Conservation (phyloP, 2,888 invertebrate species). For the Scaptodrosophila latifasciaeformis region DNA sequence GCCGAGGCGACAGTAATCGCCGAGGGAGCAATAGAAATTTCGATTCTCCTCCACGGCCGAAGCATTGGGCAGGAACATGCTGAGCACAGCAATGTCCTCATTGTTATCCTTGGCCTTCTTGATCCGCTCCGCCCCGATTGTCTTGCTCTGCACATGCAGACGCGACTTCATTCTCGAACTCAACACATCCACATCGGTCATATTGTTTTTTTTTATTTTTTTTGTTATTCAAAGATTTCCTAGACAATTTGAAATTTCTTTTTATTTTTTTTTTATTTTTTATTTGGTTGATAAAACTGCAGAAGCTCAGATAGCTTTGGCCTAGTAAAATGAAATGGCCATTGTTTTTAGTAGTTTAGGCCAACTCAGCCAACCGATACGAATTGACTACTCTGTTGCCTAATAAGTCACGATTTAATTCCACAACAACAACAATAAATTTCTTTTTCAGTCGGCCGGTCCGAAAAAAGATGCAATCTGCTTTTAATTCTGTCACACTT, state of each 20-base stretch:
- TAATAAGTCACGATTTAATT: constrained; percentile 47
- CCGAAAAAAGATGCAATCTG: too few species aligned
- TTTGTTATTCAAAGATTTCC: not conserved
- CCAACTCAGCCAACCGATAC: not conserved
- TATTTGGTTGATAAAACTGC: constrained; percentile 11
- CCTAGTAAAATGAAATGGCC: too few species aligned
- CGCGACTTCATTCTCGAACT: constrained; percentile 86
- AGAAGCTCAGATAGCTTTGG: constrained; percentile 8
- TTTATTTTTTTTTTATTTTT: constrained; percentile 5
- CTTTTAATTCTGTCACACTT: too few species aligned
- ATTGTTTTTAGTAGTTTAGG: too few species aligned
- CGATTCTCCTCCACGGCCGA: constrained; percentile 81
- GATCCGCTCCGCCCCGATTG: constrained; percentile 88
- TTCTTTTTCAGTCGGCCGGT: too few species aligned
- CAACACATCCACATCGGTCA: constrained; percentile 83
- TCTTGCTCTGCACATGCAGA: constrained; percentile 84
- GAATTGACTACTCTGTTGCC: constrained; percentile 23
- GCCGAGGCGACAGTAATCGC: constrained; percentile 84
- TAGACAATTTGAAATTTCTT: constrained; percentile 9
- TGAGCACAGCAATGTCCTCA: constrained; percentile 90
- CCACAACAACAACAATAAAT: not conserved
- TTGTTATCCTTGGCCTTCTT: constrained; percentile 86
- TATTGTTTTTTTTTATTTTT: constrained; percentile 22
- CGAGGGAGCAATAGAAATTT: constrained; percentile 86
- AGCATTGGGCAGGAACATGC: constrained; percentile 85